Conservation (phyloP, 2,113 vertebrate genomes). For the Struthidea cinerea region DNA sequence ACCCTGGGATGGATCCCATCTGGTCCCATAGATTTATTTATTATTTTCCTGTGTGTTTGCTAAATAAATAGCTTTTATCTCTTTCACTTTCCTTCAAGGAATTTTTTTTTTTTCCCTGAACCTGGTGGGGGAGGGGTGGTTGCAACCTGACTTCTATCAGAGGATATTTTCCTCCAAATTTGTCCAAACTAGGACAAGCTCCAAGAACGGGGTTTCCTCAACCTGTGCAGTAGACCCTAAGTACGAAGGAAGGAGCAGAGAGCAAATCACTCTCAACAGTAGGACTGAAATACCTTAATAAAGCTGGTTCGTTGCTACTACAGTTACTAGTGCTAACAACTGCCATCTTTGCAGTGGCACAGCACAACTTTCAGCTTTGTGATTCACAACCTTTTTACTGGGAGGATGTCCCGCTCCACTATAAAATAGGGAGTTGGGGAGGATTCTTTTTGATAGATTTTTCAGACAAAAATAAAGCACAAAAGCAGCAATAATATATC, state of each 20-base stretch:
- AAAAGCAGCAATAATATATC: neutral
- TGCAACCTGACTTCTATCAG: too few relatives aligned
- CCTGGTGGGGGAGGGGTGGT: too few relatives aligned
- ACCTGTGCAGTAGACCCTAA: neutral
- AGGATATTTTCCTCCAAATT: too few relatives aligned
- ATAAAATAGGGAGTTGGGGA: neutral
- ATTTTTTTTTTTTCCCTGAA: too few relatives aligned
- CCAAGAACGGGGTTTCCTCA: neutral
- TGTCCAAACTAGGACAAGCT: too few relatives aligned
- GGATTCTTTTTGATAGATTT: neutral
- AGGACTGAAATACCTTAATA: neutral
- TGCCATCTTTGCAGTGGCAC: neutral
- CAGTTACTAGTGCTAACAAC: neutral
- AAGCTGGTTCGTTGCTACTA: neutral
- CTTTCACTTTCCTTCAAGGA: too few relatives aligned
- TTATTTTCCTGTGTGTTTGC: too few relatives aligned
- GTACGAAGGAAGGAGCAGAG: neutral
- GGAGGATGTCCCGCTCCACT: neutral
- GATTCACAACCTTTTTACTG: neutral
- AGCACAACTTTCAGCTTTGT: neutral
- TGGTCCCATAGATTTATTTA: too few relatives aligned
- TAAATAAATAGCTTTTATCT: too few relatives aligned
- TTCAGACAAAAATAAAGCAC: neutral
- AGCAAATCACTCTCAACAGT: neutral
- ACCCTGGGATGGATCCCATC: too few relatives aligned